Evolutionary conservation across 2,797 vertebrate genomes (phyloP).

Genomic region (Sebastes ruberrimus): DNA sequence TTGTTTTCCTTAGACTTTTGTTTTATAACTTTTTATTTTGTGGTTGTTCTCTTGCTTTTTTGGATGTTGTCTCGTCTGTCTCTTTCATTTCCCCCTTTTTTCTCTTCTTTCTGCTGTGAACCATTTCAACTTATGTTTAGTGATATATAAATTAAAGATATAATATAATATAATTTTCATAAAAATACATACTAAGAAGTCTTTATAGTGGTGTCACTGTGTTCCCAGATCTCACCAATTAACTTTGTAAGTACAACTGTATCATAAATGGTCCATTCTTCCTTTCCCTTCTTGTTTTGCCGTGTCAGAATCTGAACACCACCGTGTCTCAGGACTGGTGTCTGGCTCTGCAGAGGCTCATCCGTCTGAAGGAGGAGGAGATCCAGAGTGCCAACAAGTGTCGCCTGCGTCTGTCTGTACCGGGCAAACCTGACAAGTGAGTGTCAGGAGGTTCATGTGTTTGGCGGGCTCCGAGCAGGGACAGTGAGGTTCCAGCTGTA

Average conservation of each 20-base stretch:
- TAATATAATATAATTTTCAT: background rate
- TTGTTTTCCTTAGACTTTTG: background rate
- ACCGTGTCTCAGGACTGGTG: slow-evolving; percentile 93
- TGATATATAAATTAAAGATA: background rate
- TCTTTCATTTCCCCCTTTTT: background rate
- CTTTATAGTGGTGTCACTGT: background rate
- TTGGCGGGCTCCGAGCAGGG: background rate
- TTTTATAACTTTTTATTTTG: background rate
- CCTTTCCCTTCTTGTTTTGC: background rate
- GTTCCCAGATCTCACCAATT: background rate
- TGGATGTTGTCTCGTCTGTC: background rate
- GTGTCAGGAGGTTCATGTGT: slow-evolving; percentile 25
- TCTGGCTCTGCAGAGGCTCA: slow-evolving; percentile 90
- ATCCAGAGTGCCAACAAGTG: slow-evolving; percentile 94
- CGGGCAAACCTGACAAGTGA: slow-evolving; percentile 92
- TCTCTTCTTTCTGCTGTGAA: background rate
- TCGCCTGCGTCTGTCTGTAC: slow-evolving; percentile 88
- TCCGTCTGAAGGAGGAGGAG: slow-evolving; percentile 92
- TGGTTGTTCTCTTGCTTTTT: background rate
- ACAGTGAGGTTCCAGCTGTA: background rate
- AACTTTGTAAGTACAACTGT: background rate
- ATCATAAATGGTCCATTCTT: background rate
- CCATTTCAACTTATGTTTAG: background rate
- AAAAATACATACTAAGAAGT: background rate
- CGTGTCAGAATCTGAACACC: slow-evolving; percentile 89